Base-by-base conservation (phyloP, 1,140 invertebrate genomes). In the Oscheius sp. region DNA sequence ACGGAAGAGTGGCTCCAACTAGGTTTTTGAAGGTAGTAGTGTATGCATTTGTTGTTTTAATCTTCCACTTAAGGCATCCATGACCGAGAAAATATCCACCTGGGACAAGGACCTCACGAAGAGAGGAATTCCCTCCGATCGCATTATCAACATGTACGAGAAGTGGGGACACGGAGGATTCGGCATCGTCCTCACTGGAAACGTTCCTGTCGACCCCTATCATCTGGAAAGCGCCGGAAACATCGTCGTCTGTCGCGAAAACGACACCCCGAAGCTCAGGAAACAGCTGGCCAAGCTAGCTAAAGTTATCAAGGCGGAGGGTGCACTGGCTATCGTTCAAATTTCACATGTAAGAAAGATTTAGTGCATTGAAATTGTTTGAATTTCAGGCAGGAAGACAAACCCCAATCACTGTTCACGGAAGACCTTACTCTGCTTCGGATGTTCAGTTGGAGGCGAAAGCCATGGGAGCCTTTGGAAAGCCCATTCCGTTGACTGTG, bases 81-180 rank as follows among this genome's bases (percentile, higher is more conserved):
- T 78, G 34, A 70, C 78, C 28, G 77, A 78, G 68, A 45, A 38
- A 59, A 58, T 79, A 1, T 49, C 77, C 1, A 35, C 52, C 7
- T 79, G 49, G 28, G 61, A 70, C 29, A 35, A 26, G n/a, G 45
- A 29, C 23, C 46, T 46, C 32, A 38, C 2, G 34, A 69, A 64
- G 18, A 26, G 2, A 38, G 77, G 77, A 34, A 63, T 80, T 32
- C 77, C 77, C 15, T 63, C 77, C 10, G 31, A 79, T 32, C 49
- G 79, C 23, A 49, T 78, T 20, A 46, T 78, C 10, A 78, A 78
- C 64, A 29, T 80, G 4, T 78, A 78, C 46, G 65, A 78, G 18
- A 75, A 77, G 61, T 78, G 77, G 68, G 77, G 63, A 18, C 52
- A 76, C 29, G 78, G 78, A 23, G 67, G 79, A 20, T 78, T 69